These are phyloP conservation scores for Cyprinodon variegatus DNA, from an alignment of 2,113 vertebrate species.

Conservation along the genomic window DNA sequence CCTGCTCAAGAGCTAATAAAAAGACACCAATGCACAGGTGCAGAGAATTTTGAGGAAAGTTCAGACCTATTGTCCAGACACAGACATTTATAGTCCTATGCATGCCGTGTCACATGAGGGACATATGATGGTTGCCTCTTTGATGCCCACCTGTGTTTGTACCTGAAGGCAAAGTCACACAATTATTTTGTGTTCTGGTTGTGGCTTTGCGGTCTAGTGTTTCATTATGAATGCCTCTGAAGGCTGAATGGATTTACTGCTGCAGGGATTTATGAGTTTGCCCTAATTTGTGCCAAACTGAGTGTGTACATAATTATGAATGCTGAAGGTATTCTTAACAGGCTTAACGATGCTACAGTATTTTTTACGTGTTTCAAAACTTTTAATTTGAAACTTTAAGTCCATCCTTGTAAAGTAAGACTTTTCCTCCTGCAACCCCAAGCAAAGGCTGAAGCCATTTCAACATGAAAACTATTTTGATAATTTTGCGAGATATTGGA, in stretches of 20 bases:
- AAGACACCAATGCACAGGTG: slow-evolving; percentile 57
- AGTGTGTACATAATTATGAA: neutral
- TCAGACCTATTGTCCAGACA: slow-evolving; percentile 12
- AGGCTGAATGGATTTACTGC: slow-evolving; percentile 20
- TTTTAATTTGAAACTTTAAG: neutral
- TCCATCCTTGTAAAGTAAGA: neutral
- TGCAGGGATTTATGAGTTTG: slow-evolving; percentile 14
- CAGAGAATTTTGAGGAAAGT: slow-evolving; percentile 22
- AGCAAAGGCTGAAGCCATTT: too few species aligned
- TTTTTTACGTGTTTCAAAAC: neutral
- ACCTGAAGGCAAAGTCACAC: slow-evolving; percentile 58
- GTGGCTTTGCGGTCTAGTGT: slow-evolving; percentile 35
- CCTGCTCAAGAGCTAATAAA: slow-evolving; percentile 58
- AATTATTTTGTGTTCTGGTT: slow-evolving; percentile 22
- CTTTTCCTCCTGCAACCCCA: neutral
- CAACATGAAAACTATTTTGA: too few species aligned
- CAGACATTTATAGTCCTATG: slow-evolving; percentile 8
- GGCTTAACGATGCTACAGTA: neutral
- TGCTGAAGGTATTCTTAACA: neutral
- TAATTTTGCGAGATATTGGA: too few species aligned
- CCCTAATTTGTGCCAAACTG: slow-evolving; percentile 5
- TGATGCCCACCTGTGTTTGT: slow-evolving; percentile 63
- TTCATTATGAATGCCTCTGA: slow-evolving; percentile 40
- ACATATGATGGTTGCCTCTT: slow-evolving; percentile 46
- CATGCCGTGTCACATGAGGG: slow-evolving; percentile 31